Conservation (phyloP, 2,888 invertebrate genomes). For the Arge pagana region DNA sequence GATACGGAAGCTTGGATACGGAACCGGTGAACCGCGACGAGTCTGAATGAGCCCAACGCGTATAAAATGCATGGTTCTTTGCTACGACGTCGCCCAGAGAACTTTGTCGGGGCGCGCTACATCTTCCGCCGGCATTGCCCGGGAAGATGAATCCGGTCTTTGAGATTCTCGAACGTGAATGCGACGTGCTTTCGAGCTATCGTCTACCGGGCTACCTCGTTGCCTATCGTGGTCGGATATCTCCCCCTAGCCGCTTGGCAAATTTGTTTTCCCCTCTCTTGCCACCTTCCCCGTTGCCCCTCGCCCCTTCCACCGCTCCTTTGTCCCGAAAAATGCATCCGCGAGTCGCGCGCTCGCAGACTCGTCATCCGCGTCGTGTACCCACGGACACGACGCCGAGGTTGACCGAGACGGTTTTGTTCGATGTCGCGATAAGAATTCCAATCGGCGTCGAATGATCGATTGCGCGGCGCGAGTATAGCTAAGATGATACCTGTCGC, state of each 20-base stretch:
- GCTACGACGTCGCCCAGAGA: conserved; percentile 42
- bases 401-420: too few species aligned
- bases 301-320: too few species aligned
- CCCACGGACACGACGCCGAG: too few species aligned
- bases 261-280: conserved; percentile 4
- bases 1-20: conserved; percentile 23
- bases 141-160: conserved; percentile 5
- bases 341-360: too few species aligned
- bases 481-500: too few species aligned
- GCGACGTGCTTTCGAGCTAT: conserved; percentile 9
- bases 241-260: neutral
- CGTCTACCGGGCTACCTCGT: conserved; percentile 1
- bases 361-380: too few species aligned
- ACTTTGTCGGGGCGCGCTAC: conserved; percentile 36
- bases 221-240: conserved; percentile 11
- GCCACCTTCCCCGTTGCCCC: too few species aligned
- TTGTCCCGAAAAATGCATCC: too few species aligned
- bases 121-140: neutral
- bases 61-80: conserved; percentile 57
- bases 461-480: too few species aligned
- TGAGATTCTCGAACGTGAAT: conserved; percentile 15
- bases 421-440: too few species aligned
- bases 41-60: conserved; percentile 48
- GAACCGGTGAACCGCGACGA: conserved; percentile 41
- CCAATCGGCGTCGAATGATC: too few species aligned